A percentile compares a stretch with the other conserved stretches of the same genome.
Conservation (phyloP, 2,797 vertebrate genomes). For the Enteromius afrohamiltoni region DNA sequence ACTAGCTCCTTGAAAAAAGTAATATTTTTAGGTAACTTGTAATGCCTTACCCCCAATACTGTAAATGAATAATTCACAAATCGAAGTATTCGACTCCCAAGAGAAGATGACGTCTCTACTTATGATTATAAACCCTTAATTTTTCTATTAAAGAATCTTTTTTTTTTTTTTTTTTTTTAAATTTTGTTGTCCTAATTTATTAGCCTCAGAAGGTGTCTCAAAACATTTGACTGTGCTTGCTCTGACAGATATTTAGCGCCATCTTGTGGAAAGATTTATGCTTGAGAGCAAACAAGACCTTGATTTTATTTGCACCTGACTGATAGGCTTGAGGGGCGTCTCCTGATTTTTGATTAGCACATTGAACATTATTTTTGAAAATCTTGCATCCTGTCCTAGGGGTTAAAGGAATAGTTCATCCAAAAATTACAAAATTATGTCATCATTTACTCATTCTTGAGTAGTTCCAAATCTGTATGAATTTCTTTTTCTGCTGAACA, state of each 20-base stretch:
- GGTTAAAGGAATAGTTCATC: too few relatives aligned
- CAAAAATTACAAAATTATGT: too few relatives aligned
- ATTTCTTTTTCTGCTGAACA: too few relatives aligned
- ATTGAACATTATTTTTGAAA: neutral
- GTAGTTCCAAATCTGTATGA: too few relatives aligned
- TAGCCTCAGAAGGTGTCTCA: neutral
- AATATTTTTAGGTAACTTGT: too few relatives aligned
- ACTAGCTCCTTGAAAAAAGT: too few relatives aligned
- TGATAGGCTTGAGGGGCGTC: neutral
- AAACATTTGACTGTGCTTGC: neutral
- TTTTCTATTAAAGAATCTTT: too few relatives aligned
- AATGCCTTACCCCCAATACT: too few relatives aligned
- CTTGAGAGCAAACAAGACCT: neutral
- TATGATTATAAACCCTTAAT: too few relatives aligned
- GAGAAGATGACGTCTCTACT: neutral
- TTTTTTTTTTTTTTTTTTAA: neutral
- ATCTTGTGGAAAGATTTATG: slow-evolving; percentile 15
- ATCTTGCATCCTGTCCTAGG: neutral
- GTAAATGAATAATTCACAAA: neutral
- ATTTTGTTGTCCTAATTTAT: neutral
- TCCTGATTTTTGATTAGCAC: neutral
- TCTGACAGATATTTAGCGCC: neutral
- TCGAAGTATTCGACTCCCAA: neutral
- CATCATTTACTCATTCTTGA: too few relatives aligned
- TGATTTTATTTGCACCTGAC: neutral